phyloP scores from a whole-genome alignment of 2,113 vertebrate species.

The Pelobates fuscus region DNA sequence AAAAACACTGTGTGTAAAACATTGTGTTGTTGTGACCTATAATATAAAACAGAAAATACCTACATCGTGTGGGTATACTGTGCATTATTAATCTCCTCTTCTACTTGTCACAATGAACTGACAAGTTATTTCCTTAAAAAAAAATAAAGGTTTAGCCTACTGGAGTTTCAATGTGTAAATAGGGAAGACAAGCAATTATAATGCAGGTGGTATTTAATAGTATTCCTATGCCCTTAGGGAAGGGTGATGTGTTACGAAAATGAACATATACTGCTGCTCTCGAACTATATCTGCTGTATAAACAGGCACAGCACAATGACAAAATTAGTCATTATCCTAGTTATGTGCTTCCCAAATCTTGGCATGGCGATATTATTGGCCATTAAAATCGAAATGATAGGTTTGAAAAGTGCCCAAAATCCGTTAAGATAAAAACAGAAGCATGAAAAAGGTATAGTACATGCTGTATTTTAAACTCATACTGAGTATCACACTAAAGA shows the following conservation, averaged over 20 bases:
- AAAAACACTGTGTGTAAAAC: too few species aligned
- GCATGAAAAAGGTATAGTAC: neutral
- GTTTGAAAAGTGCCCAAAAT: neutral
- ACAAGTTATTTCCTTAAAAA: neutral
- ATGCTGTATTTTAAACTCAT: neutral
- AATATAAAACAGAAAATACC: too few species aligned
- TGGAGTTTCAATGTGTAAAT: neutral
- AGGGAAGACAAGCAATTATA: neutral
- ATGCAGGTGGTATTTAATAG: neutral
- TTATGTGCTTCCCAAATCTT: neutral
- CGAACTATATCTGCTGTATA: constrained; percentile 14
- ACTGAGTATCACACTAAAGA: neutral
- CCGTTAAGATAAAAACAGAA: neutral
- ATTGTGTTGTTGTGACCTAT: too few species aligned
- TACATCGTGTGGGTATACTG: too few species aligned
- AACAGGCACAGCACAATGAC: constrained; percentile 6
- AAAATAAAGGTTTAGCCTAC: neutral
- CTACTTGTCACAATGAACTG: neutral
- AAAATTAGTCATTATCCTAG: neutral
- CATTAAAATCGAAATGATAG: neutral
- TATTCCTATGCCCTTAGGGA: neutral
- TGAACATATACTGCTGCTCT: neutral
- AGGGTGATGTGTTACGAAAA: neutral
- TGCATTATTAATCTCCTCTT: neutral
- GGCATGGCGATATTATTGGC: neutral